These are phyloP conservation scores for Atherinosoma microstoma DNA, from an alignment of 2,797 vertebrate genomes.

Conservation along the genomic window DNA sequence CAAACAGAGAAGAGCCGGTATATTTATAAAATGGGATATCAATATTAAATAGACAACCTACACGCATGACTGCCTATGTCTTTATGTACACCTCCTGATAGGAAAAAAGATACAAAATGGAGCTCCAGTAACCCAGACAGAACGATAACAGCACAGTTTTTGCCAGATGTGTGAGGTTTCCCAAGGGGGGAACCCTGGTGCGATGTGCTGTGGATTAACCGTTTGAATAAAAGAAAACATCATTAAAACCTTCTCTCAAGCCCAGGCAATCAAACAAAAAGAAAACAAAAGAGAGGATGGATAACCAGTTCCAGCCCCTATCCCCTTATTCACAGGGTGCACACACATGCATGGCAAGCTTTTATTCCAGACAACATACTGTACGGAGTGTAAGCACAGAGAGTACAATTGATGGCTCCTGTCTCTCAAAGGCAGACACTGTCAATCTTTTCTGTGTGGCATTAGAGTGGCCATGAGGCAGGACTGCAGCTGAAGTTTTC, in stretches of 20 bases:
- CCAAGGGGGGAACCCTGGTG: constrained; percentile 62
- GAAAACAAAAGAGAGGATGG: constrained; percentile 34
- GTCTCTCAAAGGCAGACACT: constrained; percentile 58
- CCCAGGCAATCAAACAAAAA: constrained; percentile 64
- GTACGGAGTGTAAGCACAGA: constrained; percentile 32
- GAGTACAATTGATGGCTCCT: constrained; percentile 64
- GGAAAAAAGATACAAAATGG: constrained; percentile 3
- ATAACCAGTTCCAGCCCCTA: constrained; percentile 38
- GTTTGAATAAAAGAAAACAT: constrained; percentile 76
- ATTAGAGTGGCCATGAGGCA: constrained; percentile 8
- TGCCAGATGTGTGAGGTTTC: constrained; percentile 73
- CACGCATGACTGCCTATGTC: constrained; percentile 4
- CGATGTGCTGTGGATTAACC: constrained; percentile 73
- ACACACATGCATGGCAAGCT: constrained; percentile 21
- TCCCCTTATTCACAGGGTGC: constrained; percentile 10
- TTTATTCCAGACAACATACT: constrained; percentile 53
- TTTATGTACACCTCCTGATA: constrained; percentile 14
- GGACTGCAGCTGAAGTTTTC: constrained; percentile 44
- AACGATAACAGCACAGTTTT: constrained; percentile 44
- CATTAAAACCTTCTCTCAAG: constrained; percentile 75
- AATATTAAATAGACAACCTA: background rate
- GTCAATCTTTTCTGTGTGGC: constrained; percentile 41
- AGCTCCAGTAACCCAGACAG: constrained; percentile 54
- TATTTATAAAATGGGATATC: background rate
- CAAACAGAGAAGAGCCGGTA: background rate